Conservation (phyloP, 1,140 invertebrate species). For the Ladona fulva region DNA sequence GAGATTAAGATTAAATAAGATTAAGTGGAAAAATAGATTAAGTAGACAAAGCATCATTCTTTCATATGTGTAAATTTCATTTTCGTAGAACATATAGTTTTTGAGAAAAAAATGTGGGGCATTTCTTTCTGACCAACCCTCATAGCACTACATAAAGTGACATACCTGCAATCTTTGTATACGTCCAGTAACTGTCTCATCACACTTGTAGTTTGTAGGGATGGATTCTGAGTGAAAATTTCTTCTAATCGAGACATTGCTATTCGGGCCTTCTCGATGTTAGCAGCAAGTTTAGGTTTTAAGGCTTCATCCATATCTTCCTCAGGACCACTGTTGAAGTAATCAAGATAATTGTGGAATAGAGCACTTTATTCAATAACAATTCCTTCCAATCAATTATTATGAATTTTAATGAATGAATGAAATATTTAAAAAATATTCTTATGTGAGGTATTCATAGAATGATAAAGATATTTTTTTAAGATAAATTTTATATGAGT, state of each 20-base stretch:
- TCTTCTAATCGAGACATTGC: constrained; percentile 65
- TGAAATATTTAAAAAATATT: no score
- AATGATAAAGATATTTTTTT: no score
- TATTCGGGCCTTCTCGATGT: constrained; percentile 62
- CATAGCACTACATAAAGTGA: neutral
- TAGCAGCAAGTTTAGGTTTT: constrained; percentile 57
- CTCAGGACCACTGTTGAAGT: constrained; percentile 17
- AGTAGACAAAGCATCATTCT: no score
- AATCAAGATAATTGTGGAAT: no score
- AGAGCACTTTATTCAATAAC: no score
- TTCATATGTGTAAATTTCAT: no score
- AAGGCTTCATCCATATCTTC: constrained; percentile 31
- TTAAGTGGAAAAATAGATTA: neutral
- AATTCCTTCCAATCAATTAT: no score
- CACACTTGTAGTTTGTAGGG: constrained; percentile 58
- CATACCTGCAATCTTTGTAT: constrained; percentile 71
- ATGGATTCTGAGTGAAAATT: constrained; percentile 62
- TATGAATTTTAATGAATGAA: no score
- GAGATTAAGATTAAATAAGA: neutral
- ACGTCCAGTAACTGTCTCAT: constrained; percentile 70
- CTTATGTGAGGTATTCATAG: no score
- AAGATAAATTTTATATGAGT: no score
- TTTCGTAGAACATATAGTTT: no score
- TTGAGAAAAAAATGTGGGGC: neutral
- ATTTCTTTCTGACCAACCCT: no score